Evolutionary conservation across 2,113 vertebrate genomes (phyloP), one percentile per base, ranked within the genome.

Genomic region (Atherinomorus stipes): DNA sequence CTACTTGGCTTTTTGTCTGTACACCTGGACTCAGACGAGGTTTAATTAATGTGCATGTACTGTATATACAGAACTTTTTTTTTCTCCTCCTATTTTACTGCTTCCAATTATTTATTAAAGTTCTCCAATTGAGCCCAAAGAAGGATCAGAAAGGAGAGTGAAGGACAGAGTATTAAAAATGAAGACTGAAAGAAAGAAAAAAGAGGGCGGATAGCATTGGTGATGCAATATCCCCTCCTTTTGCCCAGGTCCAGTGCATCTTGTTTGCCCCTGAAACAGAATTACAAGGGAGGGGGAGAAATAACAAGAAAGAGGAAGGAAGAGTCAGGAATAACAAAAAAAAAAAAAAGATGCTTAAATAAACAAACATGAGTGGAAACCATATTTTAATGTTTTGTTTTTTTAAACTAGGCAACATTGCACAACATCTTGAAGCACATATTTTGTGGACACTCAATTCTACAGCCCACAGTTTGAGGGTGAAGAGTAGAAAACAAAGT

Each of bases 201-300:
- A 68, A 80, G 63, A 77, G 74, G 86, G 78, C 86, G 71, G 56
- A 70, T 70, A 89, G 87, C 85, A 85, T 88, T 88, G 90, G 87
- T 79, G 78, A 89, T 87, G 90, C 88, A 85, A 85, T 73, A 82
- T 83, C 81, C 79, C 89, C 82, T 88, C 88, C 78, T 88, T 85
- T 83, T 81, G 74, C 86, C 79, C 76, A 68, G 89, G 80, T 91
- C 87, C 90, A 91, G 86, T 89, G 87, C 88, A 89, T 91, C 88
- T 84, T 45, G 80, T 78, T 81, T 91, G 70, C 70, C 84, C 91
- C 93, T 94, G 90, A 89, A 92, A 91, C 75, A 89, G 45, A 90
- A 65, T 70, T 68, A 23, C 31, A 80, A 72, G 21, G 63, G 58
- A 26, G 63, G 45, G 62, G 21, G 56, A 16, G 40, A 73, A 65